These are phyloP conservation scores for Hucho hucho DNA, from an alignment of 2,113 vertebrate genomes.

Conservation along the genomic window DNA sequence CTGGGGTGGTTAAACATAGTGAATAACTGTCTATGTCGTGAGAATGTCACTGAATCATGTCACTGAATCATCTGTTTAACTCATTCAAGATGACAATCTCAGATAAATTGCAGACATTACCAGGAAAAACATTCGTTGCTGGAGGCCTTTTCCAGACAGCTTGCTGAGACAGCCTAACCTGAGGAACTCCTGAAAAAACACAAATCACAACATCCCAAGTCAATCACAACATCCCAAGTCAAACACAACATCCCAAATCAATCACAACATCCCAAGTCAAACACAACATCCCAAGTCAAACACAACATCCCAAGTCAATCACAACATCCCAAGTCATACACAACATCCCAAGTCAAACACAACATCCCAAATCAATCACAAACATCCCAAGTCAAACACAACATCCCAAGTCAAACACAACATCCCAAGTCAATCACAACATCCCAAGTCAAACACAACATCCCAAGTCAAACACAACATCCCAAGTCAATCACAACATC, in stretches of 20 bases:
- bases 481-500: too few species aligned
- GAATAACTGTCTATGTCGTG: not conserved
- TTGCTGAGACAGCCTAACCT: constrained; percentile 97
- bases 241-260: too few species aligned
- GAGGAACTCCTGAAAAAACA: constrained; percentile 88
- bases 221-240: not conserved
- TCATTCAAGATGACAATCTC: not conserved
- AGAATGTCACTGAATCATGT: not conserved
- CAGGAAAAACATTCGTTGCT: constrained; percentile 99
- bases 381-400: too few species aligned
- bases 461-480: too few species aligned
- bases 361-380: too few species aligned
- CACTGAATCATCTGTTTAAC: not conserved
- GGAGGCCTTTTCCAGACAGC: constrained; percentile 95
- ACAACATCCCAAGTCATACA: too few species aligned
- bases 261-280: too few species aligned
- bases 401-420: too few species aligned
- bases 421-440: too few species aligned
- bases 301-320: too few species aligned
- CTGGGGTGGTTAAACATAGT: not conserved
- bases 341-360: not conserved
- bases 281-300: too few species aligned
- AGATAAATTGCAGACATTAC: constrained; percentile 64
- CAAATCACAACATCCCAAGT: not conserved
- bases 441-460: too few species aligned